These are phyloP conservation scores for Paradoxurus hermaphroditus DNA, from an alignment of 2,113 vertebrate species.

Conservation along the genomic window DNA sequence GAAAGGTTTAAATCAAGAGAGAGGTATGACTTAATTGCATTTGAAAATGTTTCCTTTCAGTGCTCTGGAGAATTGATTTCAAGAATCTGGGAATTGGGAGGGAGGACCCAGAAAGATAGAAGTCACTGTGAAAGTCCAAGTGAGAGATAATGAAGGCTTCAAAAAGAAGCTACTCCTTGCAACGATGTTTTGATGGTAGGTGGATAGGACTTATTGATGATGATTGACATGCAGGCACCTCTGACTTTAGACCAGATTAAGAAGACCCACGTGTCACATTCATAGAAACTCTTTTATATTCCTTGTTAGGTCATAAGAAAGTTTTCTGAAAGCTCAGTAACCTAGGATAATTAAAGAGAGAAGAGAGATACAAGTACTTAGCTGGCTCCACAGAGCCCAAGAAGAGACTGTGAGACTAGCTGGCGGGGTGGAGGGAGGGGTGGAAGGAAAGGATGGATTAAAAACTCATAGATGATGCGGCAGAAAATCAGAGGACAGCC, in stretches of 20 bases:
- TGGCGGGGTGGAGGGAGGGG: no score
- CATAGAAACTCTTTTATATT: neutral
- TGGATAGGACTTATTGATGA: neutral
- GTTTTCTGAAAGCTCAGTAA: neutral
- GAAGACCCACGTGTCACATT: neutral
- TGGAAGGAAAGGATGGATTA: neutral
- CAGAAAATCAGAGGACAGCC: neutral
- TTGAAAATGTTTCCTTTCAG: constrained; percentile 1
- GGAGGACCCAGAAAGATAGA: neutral
- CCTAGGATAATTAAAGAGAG: neutral
- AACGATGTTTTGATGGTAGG: neutral
- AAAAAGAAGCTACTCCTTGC: neutral
- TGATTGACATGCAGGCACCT: neutral
- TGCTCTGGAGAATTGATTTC: neutral
- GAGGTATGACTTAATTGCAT: neutral
- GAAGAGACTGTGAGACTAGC: neutral
- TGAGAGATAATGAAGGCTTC: neutral
- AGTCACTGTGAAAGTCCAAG: neutral
- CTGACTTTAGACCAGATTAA: neutral
- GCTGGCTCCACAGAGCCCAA: accelerated
- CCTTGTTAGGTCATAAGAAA: neutral
- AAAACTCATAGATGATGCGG: neutral
- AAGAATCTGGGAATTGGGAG: neutral
- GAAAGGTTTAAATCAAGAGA: neutral
- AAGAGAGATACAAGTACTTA: neutral